phyloP scores from a whole-genome alignment of 2,113 vertebrate genomes.

The Syrmaticus mikado region DNA sequence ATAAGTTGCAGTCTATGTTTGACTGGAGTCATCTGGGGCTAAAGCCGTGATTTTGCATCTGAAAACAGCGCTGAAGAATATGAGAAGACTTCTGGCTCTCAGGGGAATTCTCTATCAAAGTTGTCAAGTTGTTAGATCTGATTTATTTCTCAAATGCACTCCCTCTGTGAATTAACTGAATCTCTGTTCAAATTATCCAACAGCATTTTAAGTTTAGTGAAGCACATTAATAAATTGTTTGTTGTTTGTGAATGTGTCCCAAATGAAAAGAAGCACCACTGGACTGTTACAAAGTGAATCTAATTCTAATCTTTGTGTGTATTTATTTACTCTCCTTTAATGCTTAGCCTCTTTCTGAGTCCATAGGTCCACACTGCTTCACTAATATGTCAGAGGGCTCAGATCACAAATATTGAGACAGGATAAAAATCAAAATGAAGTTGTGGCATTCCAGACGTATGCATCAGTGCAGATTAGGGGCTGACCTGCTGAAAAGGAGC shows the following conservation, averaged over 20 bases:
- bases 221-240: conserved; percentile 21
- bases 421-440: neutral
- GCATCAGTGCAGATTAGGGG: too few relatives aligned
- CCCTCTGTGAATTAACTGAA: conserved; percentile 6
- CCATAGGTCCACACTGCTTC: neutral
- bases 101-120: conserved; percentile 12
- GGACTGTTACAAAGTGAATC: conserved; percentile 12
- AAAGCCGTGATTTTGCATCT: neutral
- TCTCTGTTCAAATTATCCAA: conserved; percentile 48
- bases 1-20: neutral
- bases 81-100: conserved; percentile 4
- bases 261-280: conserved; percentile 41
- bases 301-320: conserved; percentile 2
- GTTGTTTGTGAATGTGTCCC: conserved; percentile 47
- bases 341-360: conserved; percentile 3
- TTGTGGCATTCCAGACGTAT: neutral
- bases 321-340: conserved; percentile 43
- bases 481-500: too few relatives aligned
- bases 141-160: neutral
- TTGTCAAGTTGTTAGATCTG: neutral
- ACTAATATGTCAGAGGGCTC: neutral
- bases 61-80: neutral
- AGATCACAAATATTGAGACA: neutral
- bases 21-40: neutral
- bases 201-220: conserved; percentile 31